phyloP scores from a whole-genome alignment of 1,140 invertebrate species.

The Tetramorium parvispinum region DNA sequence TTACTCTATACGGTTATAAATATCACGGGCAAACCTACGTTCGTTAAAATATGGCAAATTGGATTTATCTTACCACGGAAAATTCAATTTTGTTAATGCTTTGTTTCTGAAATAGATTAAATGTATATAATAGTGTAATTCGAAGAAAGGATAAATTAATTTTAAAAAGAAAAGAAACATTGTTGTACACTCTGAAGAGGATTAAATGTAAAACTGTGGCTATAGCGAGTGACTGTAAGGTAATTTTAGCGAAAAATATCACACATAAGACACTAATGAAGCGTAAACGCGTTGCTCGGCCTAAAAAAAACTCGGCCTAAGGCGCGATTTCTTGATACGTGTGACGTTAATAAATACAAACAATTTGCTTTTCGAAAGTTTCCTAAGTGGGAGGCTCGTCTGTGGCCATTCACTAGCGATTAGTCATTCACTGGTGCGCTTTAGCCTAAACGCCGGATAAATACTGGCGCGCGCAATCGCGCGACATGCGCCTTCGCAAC shows the following conservation, averaged over 20 bases:
- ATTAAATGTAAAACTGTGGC: neutral
- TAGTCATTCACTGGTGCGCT: conserved; percentile 47
- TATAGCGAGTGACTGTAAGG: no score
- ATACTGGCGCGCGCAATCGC: conserved; percentile 78
- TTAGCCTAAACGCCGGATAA: conserved; percentile 73
- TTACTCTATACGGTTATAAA: neutral
- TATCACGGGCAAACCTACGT: neutral
- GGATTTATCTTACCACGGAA: neutral
- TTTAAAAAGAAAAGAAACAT: neutral
- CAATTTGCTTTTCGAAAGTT: neutral
- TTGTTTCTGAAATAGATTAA: neutral
- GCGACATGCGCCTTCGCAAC: conserved; percentile 82
- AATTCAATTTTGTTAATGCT: conserved; percentile 1
- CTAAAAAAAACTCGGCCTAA: no score
- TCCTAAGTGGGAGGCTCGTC: neutral
- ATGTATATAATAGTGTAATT: neutral
- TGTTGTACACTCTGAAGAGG: neutral
- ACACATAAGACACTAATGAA: no score
- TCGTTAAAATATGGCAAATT: neutral
- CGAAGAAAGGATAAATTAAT: neutral
- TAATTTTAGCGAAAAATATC: neutral
- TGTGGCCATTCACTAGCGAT: conserved; percentile 40
- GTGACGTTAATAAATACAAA: neutral
- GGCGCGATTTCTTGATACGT: neutral
- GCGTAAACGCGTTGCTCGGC: no score